phyloP scores from a whole-genome alignment of 2,888 invertebrate genomes.

The Agriopis marginaria region DNA sequence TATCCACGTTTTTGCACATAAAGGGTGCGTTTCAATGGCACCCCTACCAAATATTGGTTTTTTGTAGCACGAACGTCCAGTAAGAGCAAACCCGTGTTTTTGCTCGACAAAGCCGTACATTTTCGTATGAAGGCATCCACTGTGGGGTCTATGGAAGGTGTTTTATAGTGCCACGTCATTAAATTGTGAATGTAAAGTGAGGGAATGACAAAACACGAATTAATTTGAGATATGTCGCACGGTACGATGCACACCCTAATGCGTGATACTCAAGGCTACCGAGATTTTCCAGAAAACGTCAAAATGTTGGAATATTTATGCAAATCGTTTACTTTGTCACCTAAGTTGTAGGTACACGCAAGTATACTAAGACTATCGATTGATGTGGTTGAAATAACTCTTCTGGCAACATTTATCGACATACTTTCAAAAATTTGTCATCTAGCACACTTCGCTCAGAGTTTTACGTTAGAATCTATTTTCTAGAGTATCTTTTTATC shows the following conservation, averaged over 20 bases:
- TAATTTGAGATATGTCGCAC: constrained; percentile 84
- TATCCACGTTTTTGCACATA: constrained; percentile 76
- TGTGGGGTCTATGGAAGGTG: constrained; percentile 58
- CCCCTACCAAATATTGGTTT: constrained; percentile 85
- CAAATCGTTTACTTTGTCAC: too few relatives aligned
- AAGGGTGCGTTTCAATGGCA: constrained; percentile 81
- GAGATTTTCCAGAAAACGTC: constrained; percentile 23
- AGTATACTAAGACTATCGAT: too few relatives aligned
- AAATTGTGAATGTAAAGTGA: constrained; percentile 82
- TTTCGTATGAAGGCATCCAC: constrained; percentile 68
- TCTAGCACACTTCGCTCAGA: too few relatives aligned
- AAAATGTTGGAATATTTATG: too few relatives aligned
- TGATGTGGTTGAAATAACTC: too few relatives aligned
- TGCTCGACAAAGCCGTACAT: constrained; percentile 75
- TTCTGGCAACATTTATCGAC: too few relatives aligned
- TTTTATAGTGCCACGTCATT: constrained; percentile 83
- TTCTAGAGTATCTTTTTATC: too few relatives aligned
- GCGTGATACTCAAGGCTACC: constrained; percentile 55
- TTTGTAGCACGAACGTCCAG: constrained; percentile 77
- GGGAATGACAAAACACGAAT: constrained; percentile 86
- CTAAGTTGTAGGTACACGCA: too few relatives aligned
- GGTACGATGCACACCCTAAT: constrained; percentile 76
- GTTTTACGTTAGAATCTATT: too few relatives aligned
- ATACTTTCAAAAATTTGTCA: too few relatives aligned
- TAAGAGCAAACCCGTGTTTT: constrained; percentile 85